Percentiles rank a stretch among this genome's conserved stretches.
These are phyloP conservation scores for Odontamblyopus rebecca DNA, from an alignment of 2,797 vertebrate species.

Conservation along the genomic window DNA sequence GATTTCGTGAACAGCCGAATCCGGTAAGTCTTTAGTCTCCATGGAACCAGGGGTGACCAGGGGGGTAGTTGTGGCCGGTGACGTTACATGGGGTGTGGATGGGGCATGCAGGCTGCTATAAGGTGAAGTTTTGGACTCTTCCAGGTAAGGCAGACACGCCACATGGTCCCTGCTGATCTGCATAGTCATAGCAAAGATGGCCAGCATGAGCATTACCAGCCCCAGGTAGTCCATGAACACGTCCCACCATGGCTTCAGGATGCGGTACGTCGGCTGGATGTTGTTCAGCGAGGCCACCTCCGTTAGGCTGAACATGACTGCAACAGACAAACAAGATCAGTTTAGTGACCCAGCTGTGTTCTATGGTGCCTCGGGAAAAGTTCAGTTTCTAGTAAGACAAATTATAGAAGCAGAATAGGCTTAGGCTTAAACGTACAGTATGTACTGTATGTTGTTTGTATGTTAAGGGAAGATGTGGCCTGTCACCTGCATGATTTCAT, in stretches of 20 bases:
- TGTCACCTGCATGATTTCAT: too few species aligned
- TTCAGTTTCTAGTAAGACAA: too few species aligned
- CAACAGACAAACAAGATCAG: conserved; percentile 46
- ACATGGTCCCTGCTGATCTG: conserved; percentile 99
- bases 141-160: conserved; percentile 91
- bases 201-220: conserved; percentile 97
- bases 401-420: too few species aligned
- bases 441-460: too few species aligned
- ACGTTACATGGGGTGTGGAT: conserved; percentile 45
- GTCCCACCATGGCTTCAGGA: conserved; percentile 99
- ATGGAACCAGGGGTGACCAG: conserved; percentile 23
- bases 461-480: too few species aligned
- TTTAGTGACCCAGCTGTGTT: too few species aligned
- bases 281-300: conserved; percentile 98
- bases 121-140: conserved; percentile 64
- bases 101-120: conserved; percentile 61
- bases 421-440: too few species aligned
- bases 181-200: conserved; percentile 99
- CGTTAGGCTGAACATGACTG: conserved; percentile 98
- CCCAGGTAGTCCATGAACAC: conserved; percentile 99
- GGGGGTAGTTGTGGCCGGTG: conserved; percentile 32
- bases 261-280: conserved; percentile 97
- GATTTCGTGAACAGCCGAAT: conserved; percentile 45
- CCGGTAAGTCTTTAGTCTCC: conserved; percentile 56
- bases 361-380: too few species aligned